These are phyloP conservation scores for Plagodis pulveraria DNA, from an alignment of 2,888 invertebrate species.

Conservation along the genomic window DNA sequence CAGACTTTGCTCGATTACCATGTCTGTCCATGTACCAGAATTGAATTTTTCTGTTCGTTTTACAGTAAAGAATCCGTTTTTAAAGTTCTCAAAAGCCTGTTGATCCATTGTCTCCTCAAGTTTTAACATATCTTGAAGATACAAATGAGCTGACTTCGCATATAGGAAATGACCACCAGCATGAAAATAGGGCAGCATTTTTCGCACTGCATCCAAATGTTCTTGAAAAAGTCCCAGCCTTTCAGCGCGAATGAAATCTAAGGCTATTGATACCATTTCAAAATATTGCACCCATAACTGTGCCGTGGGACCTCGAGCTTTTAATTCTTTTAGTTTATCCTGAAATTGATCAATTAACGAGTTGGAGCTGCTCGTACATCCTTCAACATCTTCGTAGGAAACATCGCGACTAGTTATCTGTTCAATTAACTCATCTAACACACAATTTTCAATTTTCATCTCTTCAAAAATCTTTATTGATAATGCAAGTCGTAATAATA, in stretches of 20 bases:
- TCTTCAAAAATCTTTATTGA: conserved; percentile 36
- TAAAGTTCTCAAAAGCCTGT: neutral
- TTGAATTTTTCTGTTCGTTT: conserved; percentile 57
- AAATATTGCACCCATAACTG: conserved; percentile 55
- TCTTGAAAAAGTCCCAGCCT: conserved; percentile 38
- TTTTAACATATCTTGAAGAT: conserved; percentile 46
- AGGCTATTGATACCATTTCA: conserved; percentile 49
- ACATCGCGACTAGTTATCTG: conserved; percentile 34
- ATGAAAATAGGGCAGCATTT: conserved; percentile 58
- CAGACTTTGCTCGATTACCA: conserved; percentile 51
- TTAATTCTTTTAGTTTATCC: neutral
- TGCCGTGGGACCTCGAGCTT: conserved; percentile 44
- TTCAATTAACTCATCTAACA: conserved; percentile 43
- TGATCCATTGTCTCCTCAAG: conserved; percentile 41
- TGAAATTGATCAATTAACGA: neutral
- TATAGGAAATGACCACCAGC: conserved; percentile 50
- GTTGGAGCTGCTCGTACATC: neutral
- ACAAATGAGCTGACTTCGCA: conserved; percentile 45
- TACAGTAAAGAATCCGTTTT: conserved; percentile 17
- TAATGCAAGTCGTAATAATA: conserved; percentile 35
- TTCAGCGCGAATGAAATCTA: conserved; percentile 45
- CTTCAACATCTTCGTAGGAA: neutral
- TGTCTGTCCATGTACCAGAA: conserved; percentile 59
- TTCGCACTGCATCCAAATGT: conserved; percentile 45
- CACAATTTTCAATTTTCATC: conserved; percentile 40